A percentile compares a stretch with the other conserved stretches of the same genome.
phyloP scores from a whole-genome alignment of 2,797 vertebrate species.

The Falco novaeseelandiae region DNA sequence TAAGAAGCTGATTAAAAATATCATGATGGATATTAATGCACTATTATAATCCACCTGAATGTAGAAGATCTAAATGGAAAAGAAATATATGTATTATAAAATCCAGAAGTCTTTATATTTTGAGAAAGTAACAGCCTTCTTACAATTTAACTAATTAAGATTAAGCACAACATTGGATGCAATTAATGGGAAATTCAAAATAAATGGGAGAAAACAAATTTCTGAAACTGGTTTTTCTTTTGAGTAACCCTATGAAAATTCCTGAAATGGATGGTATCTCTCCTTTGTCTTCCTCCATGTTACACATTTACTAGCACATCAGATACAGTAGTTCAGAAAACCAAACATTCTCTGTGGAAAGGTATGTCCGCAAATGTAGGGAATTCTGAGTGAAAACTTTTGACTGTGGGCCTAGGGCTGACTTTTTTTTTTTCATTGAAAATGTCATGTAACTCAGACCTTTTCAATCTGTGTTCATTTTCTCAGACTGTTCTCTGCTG shows the following conservation, averaged over 20 bases:
- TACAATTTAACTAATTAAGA: constrained; percentile 39
- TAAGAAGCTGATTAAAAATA: constrained; percentile 43
- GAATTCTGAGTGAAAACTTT: constrained; percentile 8
- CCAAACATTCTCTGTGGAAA: background rate
- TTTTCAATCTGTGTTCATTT: constrained; percentile 56
- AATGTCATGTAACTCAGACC: constrained; percentile 45
- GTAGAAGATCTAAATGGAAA: constrained; percentile 21
- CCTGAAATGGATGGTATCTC: background rate
- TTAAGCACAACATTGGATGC: constrained; percentile 6
- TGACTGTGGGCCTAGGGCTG: background rate
- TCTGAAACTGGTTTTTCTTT: background rate
- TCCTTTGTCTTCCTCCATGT: background rate
- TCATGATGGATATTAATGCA: constrained; percentile 43
- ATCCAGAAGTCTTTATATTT: background rate
- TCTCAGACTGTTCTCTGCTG: constrained; percentile 66
- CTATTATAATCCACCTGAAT: constrained; percentile 47
- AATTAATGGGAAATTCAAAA: constrained; percentile 23
- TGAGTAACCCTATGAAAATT: background rate
- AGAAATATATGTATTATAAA: background rate
- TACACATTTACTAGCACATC: background rate
- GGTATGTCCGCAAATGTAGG: background rate
- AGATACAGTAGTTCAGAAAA: background rate
- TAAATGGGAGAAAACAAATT: background rate
- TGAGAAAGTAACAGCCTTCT: constrained; percentile 34
- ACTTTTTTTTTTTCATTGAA: background rate